These are phyloP conservation scores for Chrysolina americana DNA, from an alignment of 2,888 invertebrate genomes.

Conservation along the genomic window DNA sequence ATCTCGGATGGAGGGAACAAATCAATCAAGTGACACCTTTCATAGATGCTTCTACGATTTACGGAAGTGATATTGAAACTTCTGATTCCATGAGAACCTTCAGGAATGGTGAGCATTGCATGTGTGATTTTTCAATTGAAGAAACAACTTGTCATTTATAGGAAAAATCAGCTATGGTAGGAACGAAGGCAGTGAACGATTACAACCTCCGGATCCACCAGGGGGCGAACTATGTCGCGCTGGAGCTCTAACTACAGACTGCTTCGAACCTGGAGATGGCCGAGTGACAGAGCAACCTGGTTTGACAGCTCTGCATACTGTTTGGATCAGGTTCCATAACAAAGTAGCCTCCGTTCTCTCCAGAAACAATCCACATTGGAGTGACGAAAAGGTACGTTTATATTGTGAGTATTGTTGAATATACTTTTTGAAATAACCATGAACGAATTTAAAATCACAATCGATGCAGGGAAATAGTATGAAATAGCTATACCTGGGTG, in stretches of 20 bases:
- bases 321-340: constrained; percentile 83
- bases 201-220: constrained; percentile 72
- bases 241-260: constrained; percentile 81
- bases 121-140: not conserved
- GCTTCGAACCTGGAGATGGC: constrained; percentile 85
- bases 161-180: constrained; percentile 65
- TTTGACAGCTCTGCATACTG: constrained; percentile 81
- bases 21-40: constrained; percentile 88
- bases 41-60: constrained; percentile 86
- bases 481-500: too few species aligned
- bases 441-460: too few species aligned
- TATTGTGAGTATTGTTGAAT: too few species aligned
- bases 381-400: constrained; percentile 78
- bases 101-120: constrained; percentile 75
- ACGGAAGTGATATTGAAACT: constrained; percentile 82
- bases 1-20: constrained; percentile 87
- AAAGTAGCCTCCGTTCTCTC: constrained; percentile 81
- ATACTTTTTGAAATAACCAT: too few species aligned
- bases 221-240: constrained; percentile 79
- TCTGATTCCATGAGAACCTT: constrained; percentile 83
- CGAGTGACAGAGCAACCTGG: constrained; percentile 87
- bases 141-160: constrained; percentile 38
- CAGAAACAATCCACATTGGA: constrained; percentile 87
- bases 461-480: too few species aligned
- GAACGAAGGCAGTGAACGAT: constrained; percentile 72